Conservation (phyloP, 2,888 invertebrate genomes). For the Caenorhabditis plicata region DNA sequence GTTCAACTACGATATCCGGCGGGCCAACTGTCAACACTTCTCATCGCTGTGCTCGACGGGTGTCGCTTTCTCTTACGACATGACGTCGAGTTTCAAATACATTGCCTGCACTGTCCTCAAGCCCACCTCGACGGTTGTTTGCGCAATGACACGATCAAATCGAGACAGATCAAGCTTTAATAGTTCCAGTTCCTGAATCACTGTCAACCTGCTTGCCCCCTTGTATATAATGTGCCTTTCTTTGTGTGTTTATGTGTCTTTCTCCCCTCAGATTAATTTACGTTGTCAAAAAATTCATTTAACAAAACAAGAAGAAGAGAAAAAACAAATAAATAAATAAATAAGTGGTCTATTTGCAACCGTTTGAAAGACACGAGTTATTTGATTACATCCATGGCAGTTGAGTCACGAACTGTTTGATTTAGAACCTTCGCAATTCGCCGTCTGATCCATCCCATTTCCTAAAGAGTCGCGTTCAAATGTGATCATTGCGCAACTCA, state of each 20-base stretch:
- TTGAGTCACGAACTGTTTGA: constrained; percentile 1
- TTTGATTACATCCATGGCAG: no score
- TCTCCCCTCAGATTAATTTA: background rate
- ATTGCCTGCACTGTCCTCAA: constrained; percentile 42
- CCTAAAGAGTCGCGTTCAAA: no score
- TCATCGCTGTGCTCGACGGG: constrained; percentile 44
- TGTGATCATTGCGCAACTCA: no score
- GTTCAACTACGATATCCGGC: constrained; percentile 46
- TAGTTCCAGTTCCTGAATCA: constrained; percentile 8
- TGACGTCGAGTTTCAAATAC: constrained; percentile 41
- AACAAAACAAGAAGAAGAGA: no score
- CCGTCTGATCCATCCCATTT: constrained; percentile 17
- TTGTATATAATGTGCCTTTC: background rate
- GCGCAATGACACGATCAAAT: constrained; percentile 23
- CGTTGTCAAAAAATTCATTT: background rate
- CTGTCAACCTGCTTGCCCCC: background rate
- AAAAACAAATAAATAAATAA: no score
- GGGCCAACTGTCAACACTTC: constrained; percentile 53
- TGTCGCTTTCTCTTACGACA: constrained; percentile 46
- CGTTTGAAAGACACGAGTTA: no score
- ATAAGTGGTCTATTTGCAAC: no score
- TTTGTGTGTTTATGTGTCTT: background rate
- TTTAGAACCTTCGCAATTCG: background rate
- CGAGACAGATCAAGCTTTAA: constrained; percentile 24
- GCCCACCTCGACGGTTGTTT: constrained; percentile 35